Conservation (phyloP, 2,888 invertebrate genomes). For the Drosophila meridiana region DNA sequence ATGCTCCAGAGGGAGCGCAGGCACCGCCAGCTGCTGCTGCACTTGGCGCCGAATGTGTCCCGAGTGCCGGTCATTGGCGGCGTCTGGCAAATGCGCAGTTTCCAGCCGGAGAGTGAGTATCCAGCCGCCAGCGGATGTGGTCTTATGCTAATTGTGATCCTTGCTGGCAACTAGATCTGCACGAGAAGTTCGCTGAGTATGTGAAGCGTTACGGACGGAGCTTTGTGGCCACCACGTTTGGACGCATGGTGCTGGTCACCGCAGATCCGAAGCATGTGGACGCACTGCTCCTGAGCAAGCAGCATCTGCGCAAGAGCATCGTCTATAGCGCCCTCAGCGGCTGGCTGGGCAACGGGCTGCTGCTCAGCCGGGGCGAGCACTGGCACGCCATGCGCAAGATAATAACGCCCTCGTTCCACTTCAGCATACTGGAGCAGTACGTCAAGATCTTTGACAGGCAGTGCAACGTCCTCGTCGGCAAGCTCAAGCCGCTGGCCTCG, state of each 20-base stretch:
- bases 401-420: constrained; percentile 92
- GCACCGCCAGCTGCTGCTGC: constrained; percentile 37
- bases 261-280: constrained; percentile 77
- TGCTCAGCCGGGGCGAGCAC: constrained; percentile 83
- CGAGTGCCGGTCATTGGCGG: constrained; percentile 79
- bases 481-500: constrained; percentile 83
- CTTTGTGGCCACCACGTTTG: constrained; percentile 67
- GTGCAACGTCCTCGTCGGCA: constrained; percentile 86
- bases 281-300: constrained; percentile 70
- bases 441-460: constrained; percentile 89
- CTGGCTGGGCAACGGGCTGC: constrained; percentile 83
- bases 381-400: constrained; percentile 90
- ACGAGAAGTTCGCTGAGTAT: constrained; percentile 65
- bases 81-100: constrained; percentile 63
- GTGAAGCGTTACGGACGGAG: constrained; percentile 71
- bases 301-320: constrained; percentile 76
- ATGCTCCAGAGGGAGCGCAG: constrained; percentile 36
- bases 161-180: constrained; percentile 57
- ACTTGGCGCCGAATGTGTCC: constrained; percentile 74
- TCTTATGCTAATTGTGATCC: neutral
- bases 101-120: constrained; percentile 80
- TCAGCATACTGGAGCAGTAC: constrained; percentile 90
- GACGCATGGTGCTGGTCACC: constrained; percentile 69
- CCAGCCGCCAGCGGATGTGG: too few species aligned
- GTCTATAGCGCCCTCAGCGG: constrained; percentile 74